Conservation (phyloP, 2,888 invertebrate genomes). For the Lepidonotus clava region DNA sequence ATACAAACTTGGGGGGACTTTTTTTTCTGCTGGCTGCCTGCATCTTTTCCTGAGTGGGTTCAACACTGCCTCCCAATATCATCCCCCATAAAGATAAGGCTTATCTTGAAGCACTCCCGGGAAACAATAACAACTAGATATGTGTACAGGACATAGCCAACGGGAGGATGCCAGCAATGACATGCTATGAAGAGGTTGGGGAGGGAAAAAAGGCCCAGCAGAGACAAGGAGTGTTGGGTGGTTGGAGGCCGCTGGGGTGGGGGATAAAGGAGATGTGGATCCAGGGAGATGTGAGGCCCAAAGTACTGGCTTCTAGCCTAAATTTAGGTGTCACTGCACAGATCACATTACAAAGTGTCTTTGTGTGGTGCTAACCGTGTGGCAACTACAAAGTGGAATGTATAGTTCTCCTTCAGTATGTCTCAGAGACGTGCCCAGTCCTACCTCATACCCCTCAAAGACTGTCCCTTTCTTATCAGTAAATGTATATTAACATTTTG, state of each 20-base stretch:
- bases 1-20: background rate
- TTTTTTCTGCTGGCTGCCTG: background rate
- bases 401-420: no score
- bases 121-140: background rate
- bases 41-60: background rate
- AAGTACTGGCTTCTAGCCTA: no score
- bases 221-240: background rate
- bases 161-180: background rate
- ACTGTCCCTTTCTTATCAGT: no score
- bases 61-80: background rate
- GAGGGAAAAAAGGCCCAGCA: background rate
- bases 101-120: background rate
- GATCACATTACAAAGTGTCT: no score
- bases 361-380: no score
- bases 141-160: background rate
- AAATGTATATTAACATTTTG: no score
- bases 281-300: no score
- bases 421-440: no score
- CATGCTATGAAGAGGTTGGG: background rate
- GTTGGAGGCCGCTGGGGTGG: background rate
- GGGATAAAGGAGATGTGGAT: background rate
- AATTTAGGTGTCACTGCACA: no score
- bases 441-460: no score
- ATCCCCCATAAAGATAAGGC: background rate
- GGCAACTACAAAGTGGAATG: no score